Conservation (phyloP, 2,797 vertebrate species). For the Arctocebus calabarensis region DNA sequence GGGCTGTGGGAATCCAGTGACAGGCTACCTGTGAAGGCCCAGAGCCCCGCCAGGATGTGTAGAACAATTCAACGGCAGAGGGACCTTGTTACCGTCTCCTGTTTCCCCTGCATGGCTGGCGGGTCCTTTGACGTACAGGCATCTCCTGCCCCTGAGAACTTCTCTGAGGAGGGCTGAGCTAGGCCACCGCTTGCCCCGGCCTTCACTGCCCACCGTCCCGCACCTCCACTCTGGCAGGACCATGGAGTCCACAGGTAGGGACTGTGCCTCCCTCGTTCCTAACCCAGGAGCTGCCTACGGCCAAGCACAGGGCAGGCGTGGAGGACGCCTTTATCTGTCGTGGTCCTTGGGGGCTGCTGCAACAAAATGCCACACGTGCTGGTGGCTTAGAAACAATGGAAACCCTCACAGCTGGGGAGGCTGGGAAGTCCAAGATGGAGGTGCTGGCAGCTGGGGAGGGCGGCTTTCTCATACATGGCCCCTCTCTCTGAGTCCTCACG, state of each 20-base stretch:
- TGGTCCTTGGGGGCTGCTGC: background rate
- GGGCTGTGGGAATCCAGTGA: background rate
- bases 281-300: background rate
- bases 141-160: background rate
- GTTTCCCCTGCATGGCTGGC: background rate
- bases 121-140: background rate
- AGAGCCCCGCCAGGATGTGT: background rate
- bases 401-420: background rate
- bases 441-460: background rate
- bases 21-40: background rate
- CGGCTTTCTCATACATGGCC: background rate
- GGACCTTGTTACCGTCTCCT: background rate
- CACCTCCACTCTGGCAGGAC: no score
- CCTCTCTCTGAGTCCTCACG: background rate
- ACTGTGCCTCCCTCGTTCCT: background rate
- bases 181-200: background rate
- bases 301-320: background rate
- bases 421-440: background rate
- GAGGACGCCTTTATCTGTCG: background rate
- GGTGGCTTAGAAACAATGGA: background rate
- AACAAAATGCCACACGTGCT: background rate
- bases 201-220: background rate
- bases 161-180: background rate
- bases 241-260: accelerated
- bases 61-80: background rate